Percentiles rank a stretch among this genome's conserved stretches.
Conservation (phyloP, 2,888 invertebrate species). For the Eudiplozoon nipponicum region DNA sequence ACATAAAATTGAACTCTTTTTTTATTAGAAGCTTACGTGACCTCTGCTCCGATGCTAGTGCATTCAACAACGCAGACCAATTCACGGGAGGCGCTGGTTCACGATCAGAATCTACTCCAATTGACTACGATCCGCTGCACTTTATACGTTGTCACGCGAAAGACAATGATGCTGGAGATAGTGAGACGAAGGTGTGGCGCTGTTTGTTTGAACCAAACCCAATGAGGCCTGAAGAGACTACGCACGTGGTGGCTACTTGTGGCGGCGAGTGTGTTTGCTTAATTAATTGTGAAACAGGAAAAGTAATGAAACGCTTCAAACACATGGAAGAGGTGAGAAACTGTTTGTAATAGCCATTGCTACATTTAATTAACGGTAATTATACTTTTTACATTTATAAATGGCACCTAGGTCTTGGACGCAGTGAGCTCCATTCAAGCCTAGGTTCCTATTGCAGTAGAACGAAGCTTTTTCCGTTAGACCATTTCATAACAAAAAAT, state of each 20-base stretch:
- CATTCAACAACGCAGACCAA: no score
- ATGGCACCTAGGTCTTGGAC: no score
- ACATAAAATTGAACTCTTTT: background rate
- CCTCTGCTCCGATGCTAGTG: background rate
- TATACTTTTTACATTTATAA: no score
- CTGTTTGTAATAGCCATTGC: no score
- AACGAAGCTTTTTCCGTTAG: no score
- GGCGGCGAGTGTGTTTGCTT: slow-evolving; percentile 30
- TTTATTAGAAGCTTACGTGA: background rate
- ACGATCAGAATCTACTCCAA: slow-evolving; percentile 4
- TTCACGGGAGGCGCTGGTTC: no score
- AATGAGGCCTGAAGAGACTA: slow-evolving; percentile 19
- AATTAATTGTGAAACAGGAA: slow-evolving; percentile 27
- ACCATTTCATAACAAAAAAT: no score
- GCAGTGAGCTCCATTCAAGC: no score
- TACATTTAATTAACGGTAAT: no score
- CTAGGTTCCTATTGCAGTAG: no score
- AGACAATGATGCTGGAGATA: slow-evolving; percentile 27
- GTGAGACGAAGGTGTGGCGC: slow-evolving; percentile 29
- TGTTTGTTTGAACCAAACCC: slow-evolving; percentile 29
- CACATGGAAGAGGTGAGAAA: slow-evolving; percentile 17
- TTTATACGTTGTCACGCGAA: slow-evolving; percentile 28
- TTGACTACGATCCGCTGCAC: slow-evolving; percentile 22
- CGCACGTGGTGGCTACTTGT: slow-evolving; percentile 29
- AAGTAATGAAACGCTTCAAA: slow-evolving; percentile 26